Base-by-base conservation (phyloP, 2,113 vertebrate species). In the Castor canadensis region DNA sequence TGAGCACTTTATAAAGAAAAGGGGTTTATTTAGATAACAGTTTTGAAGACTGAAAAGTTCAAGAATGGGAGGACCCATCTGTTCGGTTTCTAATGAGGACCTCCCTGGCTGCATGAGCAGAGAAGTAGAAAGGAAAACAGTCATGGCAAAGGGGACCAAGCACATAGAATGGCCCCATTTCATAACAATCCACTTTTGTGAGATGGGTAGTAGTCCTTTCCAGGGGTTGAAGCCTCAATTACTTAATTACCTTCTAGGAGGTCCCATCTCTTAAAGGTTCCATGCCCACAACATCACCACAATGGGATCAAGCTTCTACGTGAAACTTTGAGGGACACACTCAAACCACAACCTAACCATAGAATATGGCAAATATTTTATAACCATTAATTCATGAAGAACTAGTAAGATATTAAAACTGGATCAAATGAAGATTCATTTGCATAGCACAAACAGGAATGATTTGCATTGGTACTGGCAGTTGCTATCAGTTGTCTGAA, bases 351-450 rank as follows among this genome's bases (percentile, higher is more conserved):
- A 30, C 43, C 9, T 47, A 73, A 47, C 72, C 24, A 47, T 7
- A 47, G 6, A 72, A 66, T 64, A 22, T 75, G 9, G 47, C 12
- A 84, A 89, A 79, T 28, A 58, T 89, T 94, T 84, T 77, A 93
- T 88, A 88, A 79, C 16, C 35, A 84, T 90, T 45, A 89, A 43
- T 76, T n/a, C 79, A 81, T 26, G 19, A 90, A 87, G 10, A 82
- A 72, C 58, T 38, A 82, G 13, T 76, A 82, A 91, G 30, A n/a
- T n/a, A n/a, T n/a, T n/a, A n/a, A n/a, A n/a, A n/a, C n/a, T n/a
- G n/a, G n/a, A n/a, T n/a, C n/a, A n/a, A n/a, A n/a, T n/a, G n/a
- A 76, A 64, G 69, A 94, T 77, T 76, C 60, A 96, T 88, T 72
- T 88, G 26, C 32, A 88, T 28, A 12, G 72, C 75, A 87, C 35